Percentiles rank a stretch among this genome's conserved stretches.
These are phyloP conservation scores for Clusia tigrina DNA, from an alignment of 2,888 invertebrate species.

Conservation along the genomic window DNA sequence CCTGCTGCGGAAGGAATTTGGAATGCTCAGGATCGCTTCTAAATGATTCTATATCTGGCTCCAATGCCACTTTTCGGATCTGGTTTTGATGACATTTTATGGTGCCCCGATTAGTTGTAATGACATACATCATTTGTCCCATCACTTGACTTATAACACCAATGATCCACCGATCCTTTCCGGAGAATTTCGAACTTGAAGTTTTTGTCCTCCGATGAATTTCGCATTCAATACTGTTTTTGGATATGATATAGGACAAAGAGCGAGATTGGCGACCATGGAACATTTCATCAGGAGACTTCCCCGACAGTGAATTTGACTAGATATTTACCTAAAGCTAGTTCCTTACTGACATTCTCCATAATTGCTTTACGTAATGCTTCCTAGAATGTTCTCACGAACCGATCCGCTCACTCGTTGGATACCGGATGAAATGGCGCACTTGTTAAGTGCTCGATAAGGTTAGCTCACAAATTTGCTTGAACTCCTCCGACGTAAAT, in stretches of 20 bases:
- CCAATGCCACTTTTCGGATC: too few relatives aligned
- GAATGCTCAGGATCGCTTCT: too few relatives aligned
- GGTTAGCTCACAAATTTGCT: constrained; percentile 35
- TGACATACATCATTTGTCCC: too few relatives aligned
- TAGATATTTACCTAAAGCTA: constrained; percentile 15
- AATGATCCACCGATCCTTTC: background rate
- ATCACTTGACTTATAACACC: background rate
- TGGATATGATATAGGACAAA: background rate
- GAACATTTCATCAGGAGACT: constrained; percentile 13
- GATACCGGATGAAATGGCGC: constrained; percentile 36
- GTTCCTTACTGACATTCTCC: constrained; percentile 5
- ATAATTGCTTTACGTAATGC: background rate
- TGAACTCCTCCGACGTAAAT: constrained; percentile 36
- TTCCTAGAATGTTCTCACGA: constrained; percentile 21
- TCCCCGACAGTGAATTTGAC: constrained; percentile 9
- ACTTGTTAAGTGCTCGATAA: constrained; percentile 38
- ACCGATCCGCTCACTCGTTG: constrained; percentile 39
- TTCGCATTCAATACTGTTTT: too few relatives aligned
- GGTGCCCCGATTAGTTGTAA: too few relatives aligned
- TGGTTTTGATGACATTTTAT: too few relatives aligned
- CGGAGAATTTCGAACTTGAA: too few relatives aligned
- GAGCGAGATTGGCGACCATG: background rate
- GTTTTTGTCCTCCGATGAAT: too few relatives aligned
- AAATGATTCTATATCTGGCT: too few relatives aligned
- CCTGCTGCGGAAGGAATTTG: too few relatives aligned